Percentiles rank a stretch among this genome's conserved stretches.
Conservation (phyloP, 2,888 invertebrate species). For the Agonopterix alstromeriana region DNA sequence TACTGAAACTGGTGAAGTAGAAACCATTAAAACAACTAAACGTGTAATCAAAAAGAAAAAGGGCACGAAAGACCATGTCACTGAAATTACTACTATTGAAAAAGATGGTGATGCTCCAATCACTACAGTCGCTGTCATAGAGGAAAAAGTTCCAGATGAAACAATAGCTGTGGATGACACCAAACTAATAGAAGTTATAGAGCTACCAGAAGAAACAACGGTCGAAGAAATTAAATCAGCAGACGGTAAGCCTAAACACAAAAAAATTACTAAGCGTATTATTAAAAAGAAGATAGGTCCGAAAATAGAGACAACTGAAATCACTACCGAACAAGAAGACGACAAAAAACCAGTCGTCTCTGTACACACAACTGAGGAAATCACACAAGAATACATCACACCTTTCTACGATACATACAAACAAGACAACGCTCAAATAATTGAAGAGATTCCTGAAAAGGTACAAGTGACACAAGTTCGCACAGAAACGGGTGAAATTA, state of each 20-base stretch:
- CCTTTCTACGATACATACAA: conserved; percentile 20
- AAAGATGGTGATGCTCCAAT: conserved; percentile 46
- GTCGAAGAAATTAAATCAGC: conserved; percentile 38
- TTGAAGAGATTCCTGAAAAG: conserved; percentile 28
- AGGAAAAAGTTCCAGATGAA: background rate
- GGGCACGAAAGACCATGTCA: conserved; percentile 41
- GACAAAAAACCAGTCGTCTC: conserved; percentile 23
- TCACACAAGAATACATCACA: conserved; percentile 22
- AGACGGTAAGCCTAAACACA: conserved; percentile 24
- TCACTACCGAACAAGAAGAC: conserved; percentile 16
- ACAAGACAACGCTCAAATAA: conserved; percentile 19
- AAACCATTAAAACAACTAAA: conserved; percentile 15
- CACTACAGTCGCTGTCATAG: conserved; percentile 20
- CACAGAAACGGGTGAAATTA: conserved; percentile 10
- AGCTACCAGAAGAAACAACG: conserved; percentile 26
- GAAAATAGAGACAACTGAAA: conserved; percentile 34
- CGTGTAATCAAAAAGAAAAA: conserved; percentile 39
- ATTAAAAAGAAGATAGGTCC: conserved; percentile 35
- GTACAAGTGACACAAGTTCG: conserved; percentile 20
- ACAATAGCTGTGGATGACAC: conserved; percentile 19
- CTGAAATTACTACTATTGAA: conserved; percentile 47
- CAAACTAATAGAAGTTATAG: conserved; percentile 15
- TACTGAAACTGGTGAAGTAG: conserved; percentile 16
- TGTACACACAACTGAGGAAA: conserved; percentile 20
- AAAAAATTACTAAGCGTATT: conserved; percentile 25